Percentiles rank a stretch among this genome's conserved stretches.
These are phyloP conservation scores for Timandra comae DNA, from an alignment of 2,888 invertebrate species.

Conservation along the genomic window DNA sequence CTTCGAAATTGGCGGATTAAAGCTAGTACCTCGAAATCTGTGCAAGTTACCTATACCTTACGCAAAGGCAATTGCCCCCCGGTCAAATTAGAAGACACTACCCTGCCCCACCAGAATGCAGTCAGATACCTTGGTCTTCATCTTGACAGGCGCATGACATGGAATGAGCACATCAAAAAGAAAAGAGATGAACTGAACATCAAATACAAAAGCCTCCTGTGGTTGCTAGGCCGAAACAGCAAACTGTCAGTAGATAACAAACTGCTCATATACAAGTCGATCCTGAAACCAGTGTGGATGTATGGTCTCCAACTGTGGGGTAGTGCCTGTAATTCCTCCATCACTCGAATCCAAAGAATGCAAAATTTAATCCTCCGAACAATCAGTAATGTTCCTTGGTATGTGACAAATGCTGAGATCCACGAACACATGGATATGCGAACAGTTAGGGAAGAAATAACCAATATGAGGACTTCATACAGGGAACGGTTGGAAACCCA, in stretches of 20 bases:
- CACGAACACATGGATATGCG: too few relatives aligned
- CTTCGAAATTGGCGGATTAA: slow-evolving; percentile 12
- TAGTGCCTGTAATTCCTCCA: neutral
- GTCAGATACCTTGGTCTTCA: slow-evolving; percentile 18
- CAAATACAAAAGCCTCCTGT: neutral
- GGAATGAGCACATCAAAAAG: neutral
- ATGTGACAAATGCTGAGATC: too few relatives aligned
- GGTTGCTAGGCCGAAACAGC: neutral
- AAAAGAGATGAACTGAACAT: too few relatives aligned
- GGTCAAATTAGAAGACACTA: slow-evolving; percentile 7
- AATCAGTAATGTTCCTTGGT: neutral
- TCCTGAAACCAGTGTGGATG: slow-evolving; percentile 2
- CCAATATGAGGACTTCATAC: too few relatives aligned
- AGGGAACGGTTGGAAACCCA: too few relatives aligned
- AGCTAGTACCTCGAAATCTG: slow-evolving; percentile 11
- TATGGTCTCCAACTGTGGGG: slow-evolving; percentile 4
- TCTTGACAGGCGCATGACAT: slow-evolving; percentile 6
- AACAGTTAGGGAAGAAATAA: too few relatives aligned
- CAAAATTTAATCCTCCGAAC: neutral
- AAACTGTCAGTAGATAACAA: slow-evolving; percentile 1
- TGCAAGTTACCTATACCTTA: slow-evolving; percentile 10
- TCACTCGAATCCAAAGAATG: neutral
- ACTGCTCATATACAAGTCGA: slow-evolving; percentile 2
- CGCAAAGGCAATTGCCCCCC: slow-evolving; percentile 15
- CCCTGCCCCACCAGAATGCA: slow-evolving; percentile 9